These are phyloP conservation scores for Dynastes maya DNA, from an alignment of 2,888 invertebrate genomes.

Conservation along the genomic window DNA sequence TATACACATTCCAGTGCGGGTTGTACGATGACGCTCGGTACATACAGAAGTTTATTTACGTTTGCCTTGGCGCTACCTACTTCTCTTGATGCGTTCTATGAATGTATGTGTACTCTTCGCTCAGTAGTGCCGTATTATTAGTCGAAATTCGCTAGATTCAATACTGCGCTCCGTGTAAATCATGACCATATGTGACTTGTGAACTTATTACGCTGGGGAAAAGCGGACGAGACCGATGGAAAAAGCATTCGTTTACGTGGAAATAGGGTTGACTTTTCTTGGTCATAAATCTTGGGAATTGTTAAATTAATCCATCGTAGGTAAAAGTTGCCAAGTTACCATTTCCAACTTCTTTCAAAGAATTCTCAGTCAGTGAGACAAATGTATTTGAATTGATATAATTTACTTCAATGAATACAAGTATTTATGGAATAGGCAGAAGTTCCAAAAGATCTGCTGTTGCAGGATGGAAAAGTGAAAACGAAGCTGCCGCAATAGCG, in stretches of 20 bases:
- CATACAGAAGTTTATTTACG: conserved; percentile 41
- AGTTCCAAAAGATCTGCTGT: no score
- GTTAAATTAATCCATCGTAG: background rate
- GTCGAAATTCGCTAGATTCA: conserved; percentile 26
- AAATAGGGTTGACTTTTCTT: conserved; percentile 1
- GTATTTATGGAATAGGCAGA: no score
- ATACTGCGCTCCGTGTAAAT: conserved; percentile 25
- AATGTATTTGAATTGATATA: no score
- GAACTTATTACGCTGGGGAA: background rate
- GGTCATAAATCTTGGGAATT: background rate
- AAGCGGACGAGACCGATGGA: conserved; percentile 2
- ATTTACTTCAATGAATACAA: no score
- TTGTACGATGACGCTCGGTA: conserved; percentile 11
- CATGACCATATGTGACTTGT: conserved; percentile 30
- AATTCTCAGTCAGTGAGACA: no score
- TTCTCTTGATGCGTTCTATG: background rate
- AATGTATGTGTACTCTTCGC: conserved; percentile 6
- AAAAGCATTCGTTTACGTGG: conserved; percentile 15
- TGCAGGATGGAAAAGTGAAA: no score
- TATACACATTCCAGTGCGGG: conserved; percentile 11
- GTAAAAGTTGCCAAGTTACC: background rate
- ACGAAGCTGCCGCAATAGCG: no score
- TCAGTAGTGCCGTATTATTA: conserved; percentile 2
- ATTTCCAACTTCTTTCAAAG: no score
- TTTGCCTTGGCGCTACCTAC: conserved; percentile 5